These are phyloP conservation scores for Calcarius lapponicus DNA, from an alignment of 2,797 vertebrate genomes.

Conservation along the genomic window DNA sequence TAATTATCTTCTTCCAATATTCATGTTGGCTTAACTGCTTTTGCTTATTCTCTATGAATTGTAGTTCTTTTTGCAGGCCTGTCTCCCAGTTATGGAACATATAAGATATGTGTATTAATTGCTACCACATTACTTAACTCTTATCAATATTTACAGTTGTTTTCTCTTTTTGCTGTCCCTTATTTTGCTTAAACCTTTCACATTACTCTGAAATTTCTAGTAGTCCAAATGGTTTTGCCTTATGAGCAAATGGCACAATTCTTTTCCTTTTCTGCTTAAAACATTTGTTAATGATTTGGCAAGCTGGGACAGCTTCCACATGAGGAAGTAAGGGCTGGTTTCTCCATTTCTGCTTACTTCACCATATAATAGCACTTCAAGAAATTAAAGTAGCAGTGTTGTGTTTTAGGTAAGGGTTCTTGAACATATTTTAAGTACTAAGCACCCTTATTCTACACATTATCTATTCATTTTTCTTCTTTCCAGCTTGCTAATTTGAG, in stretches of 20 bases:
- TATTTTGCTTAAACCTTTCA: constrained; percentile 38
- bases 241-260: constrained; percentile 14
- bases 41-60: not conserved
- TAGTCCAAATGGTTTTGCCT: constrained; percentile 40
- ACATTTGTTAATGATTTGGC: constrained; percentile 36
- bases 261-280: not conserved
- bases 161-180: not conserved
- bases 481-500: not conserved
- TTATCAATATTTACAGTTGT: constrained; percentile 28
- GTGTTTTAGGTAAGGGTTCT: not conserved
- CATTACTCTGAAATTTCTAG: constrained; percentile 6
- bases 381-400: not conserved
- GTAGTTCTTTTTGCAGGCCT: not conserved
- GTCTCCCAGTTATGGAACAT: not conserved
- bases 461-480: not conserved
- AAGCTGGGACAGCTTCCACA: not conserved
- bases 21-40: not conserved
- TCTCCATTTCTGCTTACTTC: not conserved
- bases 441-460: not conserved
- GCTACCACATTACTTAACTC: not conserved
- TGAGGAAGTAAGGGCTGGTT: not conserved
- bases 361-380: not conserved
- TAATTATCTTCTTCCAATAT: not conserved
- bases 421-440: not conserved
- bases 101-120: constrained; percentile 1